Base-by-base conservation (phyloP, 2,113 vertebrate genomes). In the Nibea coibor region DNA sequence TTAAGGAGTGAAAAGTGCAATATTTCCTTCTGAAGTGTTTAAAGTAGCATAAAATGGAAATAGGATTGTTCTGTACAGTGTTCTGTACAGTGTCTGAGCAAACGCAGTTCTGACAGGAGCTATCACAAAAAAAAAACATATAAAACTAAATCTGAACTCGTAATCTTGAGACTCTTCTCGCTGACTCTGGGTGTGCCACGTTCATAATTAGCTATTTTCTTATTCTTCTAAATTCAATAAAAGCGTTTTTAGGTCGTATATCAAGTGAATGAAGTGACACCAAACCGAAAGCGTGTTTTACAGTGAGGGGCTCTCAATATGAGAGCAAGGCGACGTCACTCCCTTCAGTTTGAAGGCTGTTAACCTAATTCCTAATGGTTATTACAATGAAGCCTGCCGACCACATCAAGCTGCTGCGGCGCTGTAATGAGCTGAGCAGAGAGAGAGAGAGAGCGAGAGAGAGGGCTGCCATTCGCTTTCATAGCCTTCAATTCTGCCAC, bases 351-450 rank as follows among this genome's bases (percentile, higher is more conserved):
- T 65, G 51, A 80, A 64, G 74, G 58, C 80, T 74, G 84, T 85
- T 80, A 83, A 80, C 71, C 68, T 86, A 80, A 88, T 88, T 82
- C 68, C 71, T 93, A 84, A 92, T 92, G 84, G 89, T 90, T 85
- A 92, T 92, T 91, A 91, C 93, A 90, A 90, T 85, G 75, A 82
- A 79, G 84, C 77, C 47, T 64, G 72, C 51, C 31, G 14, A 83
- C 94, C 94, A 94, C 95, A 95, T 94, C 84, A 94, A 91, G 81
- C 81, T 35, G 28, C 74, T 86, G 85, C 5, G 58, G 72, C n/a
- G 8, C 63, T 24, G 84, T 89, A 92, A 94, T 84, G 92, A 92
- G 76, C 87, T 84, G 68, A 90, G 87, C 91, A 90, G 92, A 88
- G 69, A 45, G 64, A 51, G 73, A 64, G 31, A 35, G 31, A 35